These are phyloP conservation scores for Metridium senile DNA, from an alignment of 92 coral and sea anemone genomes.

Conservation along the genomic window DNA sequence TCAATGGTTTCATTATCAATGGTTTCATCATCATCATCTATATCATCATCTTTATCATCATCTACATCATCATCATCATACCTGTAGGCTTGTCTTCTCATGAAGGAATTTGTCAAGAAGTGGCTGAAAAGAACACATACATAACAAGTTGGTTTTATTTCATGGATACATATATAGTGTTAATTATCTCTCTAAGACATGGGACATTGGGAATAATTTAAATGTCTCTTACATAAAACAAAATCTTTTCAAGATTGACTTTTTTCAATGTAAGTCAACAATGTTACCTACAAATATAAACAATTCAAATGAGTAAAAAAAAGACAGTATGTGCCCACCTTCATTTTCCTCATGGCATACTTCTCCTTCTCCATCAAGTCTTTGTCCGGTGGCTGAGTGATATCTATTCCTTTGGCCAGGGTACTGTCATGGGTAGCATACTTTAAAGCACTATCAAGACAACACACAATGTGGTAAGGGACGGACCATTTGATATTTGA, in stretches of 20 bases:
- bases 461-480: too few relatives aligned
- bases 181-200: too few relatives aligned
- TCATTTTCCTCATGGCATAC: conserved; percentile 73
- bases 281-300: too few relatives aligned
- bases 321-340: too few relatives aligned
- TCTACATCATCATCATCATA: conserved; percentile 2
- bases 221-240: too few relatives aligned
- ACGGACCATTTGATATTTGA: too few relatives aligned
- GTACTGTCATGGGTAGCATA: conserved; percentile 88
- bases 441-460: conserved; percentile 63
- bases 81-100: conserved; percentile 86
- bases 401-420: conserved; percentile 73
- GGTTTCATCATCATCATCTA: not conserved
- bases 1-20: too few relatives aligned
- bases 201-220: too few relatives aligned
- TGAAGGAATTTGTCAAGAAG: conserved; percentile 87
- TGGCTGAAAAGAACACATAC: conserved; percentile 55
- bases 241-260: too few relatives aligned
- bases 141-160: not conserved
- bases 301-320: too few relatives aligned
- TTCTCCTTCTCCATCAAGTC: conserved; percentile 85
- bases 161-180: not conserved
- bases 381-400: conserved; percentile 78
- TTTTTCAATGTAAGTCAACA: too few relatives aligned
- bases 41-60: not conserved